Percentiles rank a stretch among this genome's conserved stretches.
Conservation (phyloP, 2,113 vertebrate genomes). For the Tetraodon nigroviridis region DNA sequence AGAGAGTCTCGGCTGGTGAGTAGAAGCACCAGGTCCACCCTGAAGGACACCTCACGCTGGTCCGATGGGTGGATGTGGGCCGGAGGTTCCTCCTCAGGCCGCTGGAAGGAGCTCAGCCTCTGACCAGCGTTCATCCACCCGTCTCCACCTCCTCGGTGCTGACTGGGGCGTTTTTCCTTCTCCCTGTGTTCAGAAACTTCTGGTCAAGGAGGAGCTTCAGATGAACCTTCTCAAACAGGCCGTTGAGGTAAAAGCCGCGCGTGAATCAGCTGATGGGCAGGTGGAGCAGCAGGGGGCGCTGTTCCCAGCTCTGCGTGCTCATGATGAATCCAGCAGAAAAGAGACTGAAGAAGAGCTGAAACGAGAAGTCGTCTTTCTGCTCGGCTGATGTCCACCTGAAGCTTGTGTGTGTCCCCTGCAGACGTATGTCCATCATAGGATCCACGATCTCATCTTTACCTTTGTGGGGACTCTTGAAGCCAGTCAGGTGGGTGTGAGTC, state of each 20-base stretch:
- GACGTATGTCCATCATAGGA: constrained; percentile 92
- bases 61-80: no score
- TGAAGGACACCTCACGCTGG: neutral
- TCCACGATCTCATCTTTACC: constrained; percentile 92
- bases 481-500: constrained; percentile 83
- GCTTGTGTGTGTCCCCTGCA: constrained; percentile 49
- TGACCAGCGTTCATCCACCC: no score
- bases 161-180: neutral
- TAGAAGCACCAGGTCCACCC: neutral
- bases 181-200: constrained; percentile 76
- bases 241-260: constrained; percentile 80
- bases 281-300: no score
- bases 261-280: no score
- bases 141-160: no score
- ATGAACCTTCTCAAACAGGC: constrained; percentile 96
- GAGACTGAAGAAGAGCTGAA: no score
- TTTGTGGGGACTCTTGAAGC: constrained; percentile 93
- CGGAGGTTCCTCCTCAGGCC: no score
- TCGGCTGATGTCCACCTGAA: no score
- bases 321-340: no score
- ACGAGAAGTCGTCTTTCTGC: no score
- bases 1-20: constrained; percentile 92
- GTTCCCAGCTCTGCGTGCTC: no score
- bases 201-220: constrained; percentile 90
- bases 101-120: no score